phyloP scores from a whole-genome alignment of 2,888 invertebrate genomes.

The Cantharis rufa region DNA sequence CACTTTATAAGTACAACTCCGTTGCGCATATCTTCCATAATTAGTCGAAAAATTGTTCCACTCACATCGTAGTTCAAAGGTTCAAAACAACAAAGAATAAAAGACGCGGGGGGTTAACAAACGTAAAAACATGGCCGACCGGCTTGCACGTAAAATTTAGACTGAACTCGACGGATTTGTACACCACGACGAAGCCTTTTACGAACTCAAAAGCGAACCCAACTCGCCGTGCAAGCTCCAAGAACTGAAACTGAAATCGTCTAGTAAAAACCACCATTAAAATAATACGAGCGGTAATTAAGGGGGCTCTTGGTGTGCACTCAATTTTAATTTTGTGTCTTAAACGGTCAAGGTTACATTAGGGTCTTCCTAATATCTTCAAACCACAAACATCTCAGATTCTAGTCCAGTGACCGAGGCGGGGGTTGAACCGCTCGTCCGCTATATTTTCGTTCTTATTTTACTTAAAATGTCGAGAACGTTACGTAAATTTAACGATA shows the following conservation, averaged over 20 bases:
- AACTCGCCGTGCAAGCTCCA: slow-evolving; percentile 8
- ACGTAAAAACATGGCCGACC: slow-evolving; percentile 37
- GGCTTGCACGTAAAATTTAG: slow-evolving; percentile 31
- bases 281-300: not conserved
- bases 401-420: not conserved
- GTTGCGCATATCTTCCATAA: slow-evolving; percentile 71
- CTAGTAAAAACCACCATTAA: not conserved
- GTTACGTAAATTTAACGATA: not conserved
- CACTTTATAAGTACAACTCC: slow-evolving; percentile 76
- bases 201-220: slow-evolving; percentile 16
- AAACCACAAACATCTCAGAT: not conserved
- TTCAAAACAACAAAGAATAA: slow-evolving; percentile 32
- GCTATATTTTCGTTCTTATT: not conserved
- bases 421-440: not conserved
- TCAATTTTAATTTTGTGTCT: not conserved
- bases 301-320: not conserved
- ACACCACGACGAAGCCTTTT: slow-evolving; percentile 16
- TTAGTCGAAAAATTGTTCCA: slow-evolving; percentile 19
- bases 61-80: slow-evolving; percentile 31
- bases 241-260: not conserved
- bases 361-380: not conserved
- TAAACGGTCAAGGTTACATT: not conserved
- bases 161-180: slow-evolving; percentile 33
- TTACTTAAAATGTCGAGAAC: not conserved
- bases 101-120: slow-evolving; percentile 30